Evolutionary conservation across 2,113 vertebrate species (phyloP), one percentile per base, ranked within the genome.

Genomic region (Aptenodytes patagonicus): DNA sequence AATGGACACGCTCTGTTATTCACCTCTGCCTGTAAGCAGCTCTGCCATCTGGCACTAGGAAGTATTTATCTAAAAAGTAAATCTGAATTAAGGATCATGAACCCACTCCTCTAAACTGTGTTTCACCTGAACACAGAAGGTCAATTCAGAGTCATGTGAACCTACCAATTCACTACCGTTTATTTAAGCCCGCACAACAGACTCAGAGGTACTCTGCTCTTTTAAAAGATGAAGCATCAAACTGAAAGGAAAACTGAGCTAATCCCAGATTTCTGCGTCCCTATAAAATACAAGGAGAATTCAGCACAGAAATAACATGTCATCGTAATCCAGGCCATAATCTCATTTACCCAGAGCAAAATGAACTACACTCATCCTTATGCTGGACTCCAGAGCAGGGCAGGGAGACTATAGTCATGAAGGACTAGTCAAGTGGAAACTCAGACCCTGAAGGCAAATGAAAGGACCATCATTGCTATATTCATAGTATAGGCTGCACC

Each of bases 221-320:
- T 94, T 85, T 95, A 87, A 94, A 76, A 95, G 49, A 77, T 34
- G 71, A 82, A 83, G 70, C 49, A 69, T 47, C 49, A 58, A 73
- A 62, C 51, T n/a, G 34, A 95, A 93, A 73, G 2, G 11, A 92
- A 95, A 96, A 95, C 58, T 28, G 34, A 96, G 87, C 81, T 96
- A 95, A 97, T 89, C 97, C 89, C 81, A 73, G 93, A 94, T 96
- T 93, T 85, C 70, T 76, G 26, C 1, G 0, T 83, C 46, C 34
- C 66, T 81, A 57, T 34, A 75, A 90, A 96, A 80, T 17, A 58
- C 52, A 87, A 58, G 52, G 65, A 81, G 34, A 75, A 95, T 58
- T 95, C 73, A 83, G 91, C 47, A 93, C 72, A 89, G 84, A 95
- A 95, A 89, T 87, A 95, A 79, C 61, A 19, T 5, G 4, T 28